Percentiles rank a stretch among this genome's conserved stretches.
Evolutionary conservation across 2,797 vertebrate genomes (phyloP).

Genomic region (Etheostoma perlongum): DNA sequence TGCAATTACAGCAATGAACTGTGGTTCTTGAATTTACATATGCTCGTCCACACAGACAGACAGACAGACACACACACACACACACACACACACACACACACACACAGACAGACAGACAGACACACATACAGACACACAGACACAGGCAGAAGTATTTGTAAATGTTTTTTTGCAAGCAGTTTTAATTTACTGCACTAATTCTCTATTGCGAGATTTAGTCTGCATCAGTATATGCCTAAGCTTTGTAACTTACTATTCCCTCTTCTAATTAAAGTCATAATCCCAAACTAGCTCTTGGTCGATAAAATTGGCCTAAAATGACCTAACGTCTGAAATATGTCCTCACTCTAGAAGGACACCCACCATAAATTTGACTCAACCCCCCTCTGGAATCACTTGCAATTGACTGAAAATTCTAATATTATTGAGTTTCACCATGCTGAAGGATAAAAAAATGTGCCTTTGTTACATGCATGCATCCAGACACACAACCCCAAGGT

Average conservation of each 20-base stretch:
- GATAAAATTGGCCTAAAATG: conserved; percentile 18
- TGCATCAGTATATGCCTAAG: background rate
- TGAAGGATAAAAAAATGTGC: conserved; percentile 32
- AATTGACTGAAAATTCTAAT: conserved; percentile 34
- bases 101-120: conserved; percentile 1
- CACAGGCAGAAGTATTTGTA: background rate
- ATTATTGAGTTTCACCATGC: conserved; percentile 28
- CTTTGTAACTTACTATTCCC: conserved; percentile 9
- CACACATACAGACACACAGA: background rate
- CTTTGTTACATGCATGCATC: background rate
- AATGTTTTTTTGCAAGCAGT: conserved; percentile 13
- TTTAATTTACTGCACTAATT: conserved; percentile 12
- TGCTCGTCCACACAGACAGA: background rate
- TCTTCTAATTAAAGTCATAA: conserved; percentile 21
- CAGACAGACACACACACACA: background rate
- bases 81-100: conserved; percentile 3
- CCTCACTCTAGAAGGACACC: conserved; percentile 5
- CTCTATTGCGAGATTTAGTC: conserved; percentile 14
- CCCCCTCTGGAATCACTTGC: conserved; percentile 16
- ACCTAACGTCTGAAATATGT: conserved; percentile 13
- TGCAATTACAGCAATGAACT: conserved; percentile 34
- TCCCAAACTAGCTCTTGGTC: conserved; percentile 10
- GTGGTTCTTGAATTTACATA: conserved; percentile 23
- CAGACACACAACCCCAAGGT: conserved; percentile 12
- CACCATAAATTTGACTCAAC: conserved; percentile 7